Evolutionary conservation across 2,888 invertebrate species (phyloP), one percentile per base, ranked within the genome.

Genomic region (Galerucella nymphaeae): DNA sequence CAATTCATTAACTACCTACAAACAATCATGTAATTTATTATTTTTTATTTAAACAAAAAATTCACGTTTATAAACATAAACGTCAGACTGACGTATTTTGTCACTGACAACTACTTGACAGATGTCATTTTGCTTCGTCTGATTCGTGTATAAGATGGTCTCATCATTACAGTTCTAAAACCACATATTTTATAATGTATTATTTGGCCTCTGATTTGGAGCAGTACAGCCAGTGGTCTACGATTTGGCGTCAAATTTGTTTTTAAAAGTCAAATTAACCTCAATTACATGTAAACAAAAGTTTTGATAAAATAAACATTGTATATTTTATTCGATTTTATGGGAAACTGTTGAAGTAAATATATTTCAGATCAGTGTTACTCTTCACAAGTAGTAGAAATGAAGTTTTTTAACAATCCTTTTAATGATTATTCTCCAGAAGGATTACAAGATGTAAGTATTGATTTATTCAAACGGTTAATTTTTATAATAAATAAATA

Each of bases 321-420:
- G 30, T 20, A 41, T 41, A 57, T 70, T 63, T 63, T 63, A 70
- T 70, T 70, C 18, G 55, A 42, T 70, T 70, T 57, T 64, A 70
- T 70, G 42, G n/a, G 57, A 57, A 42, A 64, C 16, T 53, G 38
- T 30, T 38, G 50, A 23, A 65, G 14, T 65, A 50, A 38, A 23
- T 20, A 55, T 13, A 55, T 55, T 64, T 57, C 57, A 70, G 70
- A 64, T 63, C 23, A 2, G 42, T 18, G 61, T 18, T 48, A 48
- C 53, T 50, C 65, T 30, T 53, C 38, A 53, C 18, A n/a, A 50
- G 38, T 18, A 55, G 20, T 55, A 16, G 48, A 68, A 58, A 77
- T 77, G 77, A 79, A 79, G 59, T 79, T 74, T 79, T 90, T 89
- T 83, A 84, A 86, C 77, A 90, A 90, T 83, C 83, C 86, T 13